Conservation (phyloP, 1,140 invertebrate genomes). For the Octopus sinensis region DNA sequence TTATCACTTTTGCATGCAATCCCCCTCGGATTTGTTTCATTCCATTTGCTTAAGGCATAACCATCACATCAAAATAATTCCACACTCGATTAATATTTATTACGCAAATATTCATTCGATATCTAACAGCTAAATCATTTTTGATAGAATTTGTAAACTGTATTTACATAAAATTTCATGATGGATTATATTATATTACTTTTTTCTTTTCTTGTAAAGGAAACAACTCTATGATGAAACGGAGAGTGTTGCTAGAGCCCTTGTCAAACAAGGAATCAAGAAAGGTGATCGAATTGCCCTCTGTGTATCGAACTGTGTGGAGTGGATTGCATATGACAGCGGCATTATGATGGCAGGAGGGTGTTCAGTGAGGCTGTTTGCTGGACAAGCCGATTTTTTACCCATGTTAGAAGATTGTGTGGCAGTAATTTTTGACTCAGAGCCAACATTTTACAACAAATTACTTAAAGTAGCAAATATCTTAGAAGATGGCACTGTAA, state of each 20-base stretch:
- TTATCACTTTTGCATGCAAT: no score
- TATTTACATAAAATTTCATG: no score
- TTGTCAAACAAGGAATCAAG: neutral
- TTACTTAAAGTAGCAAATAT: neutral
- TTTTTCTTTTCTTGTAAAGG: neutral
- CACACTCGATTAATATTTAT: no score
- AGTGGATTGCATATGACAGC: neutral
- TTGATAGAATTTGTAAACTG: no score
- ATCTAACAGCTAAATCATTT: no score
- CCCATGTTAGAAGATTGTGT: neutral
- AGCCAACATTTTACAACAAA: neutral
- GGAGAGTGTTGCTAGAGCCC: neutral
- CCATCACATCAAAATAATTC: no score
- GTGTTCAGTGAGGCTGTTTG: neutral
- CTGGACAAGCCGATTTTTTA: neutral
- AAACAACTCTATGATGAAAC: neutral
- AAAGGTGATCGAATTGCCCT: neutral
- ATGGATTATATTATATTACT: no score
- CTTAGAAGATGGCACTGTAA: neutral
- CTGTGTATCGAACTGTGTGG: neutral
- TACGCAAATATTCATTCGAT: no score
- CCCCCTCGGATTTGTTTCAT: no score
- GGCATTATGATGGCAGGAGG: slow-evolving; percentile 6
- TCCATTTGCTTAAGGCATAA: no score
- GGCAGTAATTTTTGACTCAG: neutral